Evolutionary conservation across 2,797 vertebrate genomes (phyloP), one percentile per base, ranked within the genome.

Genomic region (Karalla daura): DNA sequence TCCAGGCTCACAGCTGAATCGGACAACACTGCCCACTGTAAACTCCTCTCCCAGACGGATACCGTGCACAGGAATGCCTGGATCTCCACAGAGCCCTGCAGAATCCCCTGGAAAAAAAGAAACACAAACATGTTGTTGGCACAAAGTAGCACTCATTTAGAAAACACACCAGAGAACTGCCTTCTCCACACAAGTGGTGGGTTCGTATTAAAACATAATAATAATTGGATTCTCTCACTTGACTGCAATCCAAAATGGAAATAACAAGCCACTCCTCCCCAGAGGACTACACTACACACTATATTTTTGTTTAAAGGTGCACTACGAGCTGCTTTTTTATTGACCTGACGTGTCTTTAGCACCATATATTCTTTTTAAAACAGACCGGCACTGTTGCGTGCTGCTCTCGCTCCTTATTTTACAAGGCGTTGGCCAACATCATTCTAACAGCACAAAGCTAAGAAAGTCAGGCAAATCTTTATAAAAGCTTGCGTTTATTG

Each of bases 1-100:
- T 5, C 98, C 98, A 0, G 96, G 95, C 82, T 99, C 97, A 9
- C 98, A 99, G 90, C 96, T 99, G 80, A 99, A 99, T 36, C 95
- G 88, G 14, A 99, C 95, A 25, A 92, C 63, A 23, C 93, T 95
- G 70, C 91, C 93, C 0, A 90, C 89, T 0, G 70, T 88, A 4
- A 99, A 98, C 76, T 95, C 92, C 1, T 97, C 96, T 1, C 98
- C 98, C 59, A 98, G 91, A 5, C 98, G 95, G 6, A 99, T 98
- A 7, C 97, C 96, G 0, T 98, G 98, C 0, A 95, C 94, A 0
- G 98, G 98, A 55, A 96, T 83, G 0, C 98, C 97, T 0, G 98
- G 98, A 77, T 99, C 97, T 0, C 98, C 98, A 3, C 98, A 99
- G 15, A 93, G 47, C 0, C 97, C 96, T 0, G 85, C 72, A 59